Evolutionary conservation across 1,140 invertebrate genomes (phyloP), one percentile per base, ranked within the genome.

Genomic region (Pseudomyrmex cubaensis): DNA sequence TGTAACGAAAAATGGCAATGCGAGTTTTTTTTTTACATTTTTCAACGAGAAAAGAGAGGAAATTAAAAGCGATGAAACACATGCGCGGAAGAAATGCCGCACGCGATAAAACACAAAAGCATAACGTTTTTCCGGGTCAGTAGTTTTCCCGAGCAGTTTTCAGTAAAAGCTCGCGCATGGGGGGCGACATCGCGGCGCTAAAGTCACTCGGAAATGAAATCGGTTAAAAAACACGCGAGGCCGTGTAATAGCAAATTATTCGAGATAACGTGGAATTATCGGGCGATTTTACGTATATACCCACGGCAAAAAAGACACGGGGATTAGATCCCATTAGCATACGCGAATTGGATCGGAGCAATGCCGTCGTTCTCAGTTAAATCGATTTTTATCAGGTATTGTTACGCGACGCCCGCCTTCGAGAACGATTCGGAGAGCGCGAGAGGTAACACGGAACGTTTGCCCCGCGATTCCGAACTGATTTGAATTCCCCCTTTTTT

Each of bases 261-360:
- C 63, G 52, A 56, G 77, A 83, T 89, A 89, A 83, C 83, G 77
- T 8, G 70, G 46, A 70, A 88, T 89, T 88, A 89, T 83, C 73
- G 63, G 57, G 48, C 66, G 85, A 88, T 89, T 85, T 72, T 64
- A 52, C 56, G 63, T 74, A 78, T 25, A 25, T 25, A 25, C 25
- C 25, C 35, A 35, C 52, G 69, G 44, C 35, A 75, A 57, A 59
- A 74, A 61, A 46, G 56, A 72, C 66, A n/a, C 8, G 10, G 10
- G 57, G 48, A 69, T 82, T 57, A 67, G 22, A 62, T 72, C 25
- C 15, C 13, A 57, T 54, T 87, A 78, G 44, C 59, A 73, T 61
- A 48, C 50, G 17, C 48, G 85, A 59, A 78, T 22, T 76, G 73
- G 56, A 86, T 86, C 50, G 57, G 73, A 78, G 67, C 70, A 57